Percentiles rank a stretch among this genome's conserved stretches.
These are phyloP conservation scores for Spizella passerina DNA, from an alignment of 2,797 vertebrate genomes.

Conservation along the genomic window DNA sequence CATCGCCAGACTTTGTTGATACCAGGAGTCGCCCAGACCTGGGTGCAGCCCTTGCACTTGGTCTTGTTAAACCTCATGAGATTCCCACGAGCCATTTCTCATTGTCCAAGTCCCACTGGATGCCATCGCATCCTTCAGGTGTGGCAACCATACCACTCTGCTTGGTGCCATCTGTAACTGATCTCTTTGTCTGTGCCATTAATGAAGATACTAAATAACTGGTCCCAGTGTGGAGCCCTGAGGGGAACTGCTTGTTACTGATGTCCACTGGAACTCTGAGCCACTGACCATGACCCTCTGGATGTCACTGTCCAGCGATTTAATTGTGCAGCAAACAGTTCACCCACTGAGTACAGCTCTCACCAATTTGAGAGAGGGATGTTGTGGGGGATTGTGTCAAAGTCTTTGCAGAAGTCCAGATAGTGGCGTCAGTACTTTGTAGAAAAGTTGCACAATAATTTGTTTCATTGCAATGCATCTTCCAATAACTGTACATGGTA, in stretches of 20 bases:
- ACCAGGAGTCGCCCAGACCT: neutral
- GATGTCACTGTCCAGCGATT: rapidly evolving
- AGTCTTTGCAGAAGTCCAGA: neutral
- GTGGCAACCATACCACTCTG: neutral
- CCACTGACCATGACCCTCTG: rapidly evolving
- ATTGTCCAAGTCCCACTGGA: no score
- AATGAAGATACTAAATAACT: neutral
- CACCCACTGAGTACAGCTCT: neutral
- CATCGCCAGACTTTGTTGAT: neutral
- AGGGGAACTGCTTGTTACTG: neutral
- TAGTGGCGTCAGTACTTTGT: neutral
- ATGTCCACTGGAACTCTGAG: neutral
- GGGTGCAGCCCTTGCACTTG: neutral
- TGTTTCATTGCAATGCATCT: neutral
- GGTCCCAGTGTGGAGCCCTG: neutral
- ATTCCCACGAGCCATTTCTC: neutral
- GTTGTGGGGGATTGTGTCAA: neutral
- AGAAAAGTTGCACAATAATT: neutral
- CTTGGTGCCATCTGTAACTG: neutral
- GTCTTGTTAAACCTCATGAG: neutral
- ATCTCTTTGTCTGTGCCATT: neutral
- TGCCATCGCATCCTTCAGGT: neutral
- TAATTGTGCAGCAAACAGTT: neutral
- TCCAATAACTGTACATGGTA: neutral
- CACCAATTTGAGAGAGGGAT: neutral